Evolutionary conservation across 2,888 invertebrate species (phyloP).

Genomic region (Hoplodrina ambigua): DNA sequence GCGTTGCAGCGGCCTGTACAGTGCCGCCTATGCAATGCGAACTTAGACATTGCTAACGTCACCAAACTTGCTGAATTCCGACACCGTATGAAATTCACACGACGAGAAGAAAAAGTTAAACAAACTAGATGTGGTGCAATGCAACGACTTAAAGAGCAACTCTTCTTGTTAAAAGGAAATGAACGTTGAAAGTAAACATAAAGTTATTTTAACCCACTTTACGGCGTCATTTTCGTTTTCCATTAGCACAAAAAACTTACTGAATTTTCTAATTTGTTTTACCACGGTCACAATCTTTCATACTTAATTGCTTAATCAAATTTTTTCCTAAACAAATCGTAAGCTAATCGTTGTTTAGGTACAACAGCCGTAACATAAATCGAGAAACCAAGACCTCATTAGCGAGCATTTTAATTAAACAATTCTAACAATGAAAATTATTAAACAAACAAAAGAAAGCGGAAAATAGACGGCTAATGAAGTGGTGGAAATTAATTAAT

Average conservation of each 20-base stretch:
- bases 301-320: conserved; percentile 16
- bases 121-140: conserved; percentile 49
- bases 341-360: conserved; percentile 5
- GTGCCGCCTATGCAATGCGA: conserved; percentile 67
- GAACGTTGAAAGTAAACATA: conserved; percentile 55
- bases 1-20: conserved; percentile 72
- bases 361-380: conserved; percentile 22
- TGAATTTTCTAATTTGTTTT: not conserved
- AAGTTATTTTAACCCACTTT: conserved; percentile 46
- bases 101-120: conserved; percentile 60
- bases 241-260: conserved; percentile 35
- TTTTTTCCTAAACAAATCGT: conserved; percentile 1
- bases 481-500: conserved; percentile 63
- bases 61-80: conserved; percentile 63
- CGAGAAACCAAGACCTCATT: conserved; percentile 46
- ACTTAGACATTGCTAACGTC: conserved; percentile 75
- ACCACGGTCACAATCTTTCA: not conserved
- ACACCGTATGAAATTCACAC: conserved; percentile 63
- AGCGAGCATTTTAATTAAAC: conserved; percentile 45
- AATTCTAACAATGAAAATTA: conserved; percentile 41
- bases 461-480: conserved; percentile 57
- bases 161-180: conserved; percentile 47
- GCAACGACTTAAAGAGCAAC: conserved; percentile 32
- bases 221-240: conserved; percentile 37
- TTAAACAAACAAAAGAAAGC: conserved; percentile 55